Evolutionary conservation across 2,113 vertebrate species (phyloP).

Genomic region (Machaerirhynchus nigripectus): DNA sequence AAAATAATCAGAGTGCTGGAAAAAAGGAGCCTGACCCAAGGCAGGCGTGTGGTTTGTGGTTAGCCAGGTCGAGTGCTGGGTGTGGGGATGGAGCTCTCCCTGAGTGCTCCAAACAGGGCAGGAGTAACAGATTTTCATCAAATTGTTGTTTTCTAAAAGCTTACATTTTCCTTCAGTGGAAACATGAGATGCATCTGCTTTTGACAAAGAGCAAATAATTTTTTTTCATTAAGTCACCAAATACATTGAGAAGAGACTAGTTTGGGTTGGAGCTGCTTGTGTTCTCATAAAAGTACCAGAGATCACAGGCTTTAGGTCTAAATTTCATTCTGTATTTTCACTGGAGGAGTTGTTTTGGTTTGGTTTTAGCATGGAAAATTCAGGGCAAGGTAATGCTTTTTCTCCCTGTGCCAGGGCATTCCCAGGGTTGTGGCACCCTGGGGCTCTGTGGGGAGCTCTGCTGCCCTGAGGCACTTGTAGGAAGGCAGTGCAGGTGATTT

Average conservation of each 20-base stretch:
- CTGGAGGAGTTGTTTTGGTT: background rate
- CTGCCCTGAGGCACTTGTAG: background rate
- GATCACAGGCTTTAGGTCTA: background rate
- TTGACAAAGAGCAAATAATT: background rate
- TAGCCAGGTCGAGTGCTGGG: background rate
- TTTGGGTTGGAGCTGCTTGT: background rate
- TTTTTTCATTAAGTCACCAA: background rate
- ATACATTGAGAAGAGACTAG: background rate
- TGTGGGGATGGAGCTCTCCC: background rate
- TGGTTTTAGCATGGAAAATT: too few relatives aligned
- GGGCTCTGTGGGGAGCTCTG: background rate
- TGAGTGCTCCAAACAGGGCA: background rate
- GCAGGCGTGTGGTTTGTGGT: background rate
- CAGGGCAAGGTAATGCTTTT: background rate
- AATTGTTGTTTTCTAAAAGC: background rate
- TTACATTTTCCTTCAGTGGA: background rate
- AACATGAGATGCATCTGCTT: background rate
- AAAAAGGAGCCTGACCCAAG: background rate
- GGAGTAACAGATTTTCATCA: background rate
- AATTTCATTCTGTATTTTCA: background rate
- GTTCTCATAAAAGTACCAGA: background rate
- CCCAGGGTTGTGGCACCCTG: accelerated
- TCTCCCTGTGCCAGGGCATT: too few relatives aligned
- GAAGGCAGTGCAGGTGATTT: background rate
- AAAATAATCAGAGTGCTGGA: background rate